Conservation (phyloP, 2,113 vertebrate genomes). For the Laticauda laticaudata region DNA sequence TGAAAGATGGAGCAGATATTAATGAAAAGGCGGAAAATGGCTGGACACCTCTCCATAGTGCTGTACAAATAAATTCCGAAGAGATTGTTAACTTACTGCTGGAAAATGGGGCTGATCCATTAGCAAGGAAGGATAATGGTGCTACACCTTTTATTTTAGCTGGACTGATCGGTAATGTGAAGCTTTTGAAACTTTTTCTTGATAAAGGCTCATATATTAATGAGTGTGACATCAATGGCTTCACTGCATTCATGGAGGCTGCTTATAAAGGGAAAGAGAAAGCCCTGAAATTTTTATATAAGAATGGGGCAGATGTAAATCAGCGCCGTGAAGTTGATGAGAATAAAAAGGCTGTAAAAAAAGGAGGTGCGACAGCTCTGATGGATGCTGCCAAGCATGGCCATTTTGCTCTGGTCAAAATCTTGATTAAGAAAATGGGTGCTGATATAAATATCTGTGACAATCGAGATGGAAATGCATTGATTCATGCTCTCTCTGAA, state of each 20-base stretch:
- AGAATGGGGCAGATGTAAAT: conserved; percentile 62
- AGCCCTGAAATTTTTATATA: conserved; percentile 64
- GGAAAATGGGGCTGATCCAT: conserved; percentile 50
- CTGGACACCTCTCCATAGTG: conserved; percentile 67
- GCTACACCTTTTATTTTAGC: conserved; percentile 69
- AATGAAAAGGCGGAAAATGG: conserved; percentile 53
- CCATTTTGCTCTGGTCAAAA: not conserved
- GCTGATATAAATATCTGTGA: conserved; percentile 62
- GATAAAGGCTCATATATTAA: conserved; percentile 38
- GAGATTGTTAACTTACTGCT: conserved; percentile 60
- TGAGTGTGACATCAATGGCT: conserved; percentile 57
- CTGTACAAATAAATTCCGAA: not conserved
- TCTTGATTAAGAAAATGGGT: conserved; percentile 63
- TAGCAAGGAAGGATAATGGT: conserved; percentile 61
- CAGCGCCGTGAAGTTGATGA: conserved; percentile 36
- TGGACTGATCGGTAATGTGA: conserved; percentile 38
- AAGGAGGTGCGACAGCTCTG: conserved; percentile 69
- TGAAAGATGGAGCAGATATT: conserved; percentile 58
- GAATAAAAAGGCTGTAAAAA: conserved; percentile 45
- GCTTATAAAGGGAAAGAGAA: not conserved
- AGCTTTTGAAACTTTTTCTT: conserved; percentile 58
- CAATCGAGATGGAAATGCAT: conserved; percentile 66
- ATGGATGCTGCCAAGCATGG: conserved; percentile 63
- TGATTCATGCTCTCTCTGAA: conserved; percentile 43
- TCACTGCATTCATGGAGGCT: conserved; percentile 77